These are phyloP conservation scores for Bettongia penicillata DNA, from an alignment of 2,113 vertebrate genomes.

Conservation along the genomic window DNA sequence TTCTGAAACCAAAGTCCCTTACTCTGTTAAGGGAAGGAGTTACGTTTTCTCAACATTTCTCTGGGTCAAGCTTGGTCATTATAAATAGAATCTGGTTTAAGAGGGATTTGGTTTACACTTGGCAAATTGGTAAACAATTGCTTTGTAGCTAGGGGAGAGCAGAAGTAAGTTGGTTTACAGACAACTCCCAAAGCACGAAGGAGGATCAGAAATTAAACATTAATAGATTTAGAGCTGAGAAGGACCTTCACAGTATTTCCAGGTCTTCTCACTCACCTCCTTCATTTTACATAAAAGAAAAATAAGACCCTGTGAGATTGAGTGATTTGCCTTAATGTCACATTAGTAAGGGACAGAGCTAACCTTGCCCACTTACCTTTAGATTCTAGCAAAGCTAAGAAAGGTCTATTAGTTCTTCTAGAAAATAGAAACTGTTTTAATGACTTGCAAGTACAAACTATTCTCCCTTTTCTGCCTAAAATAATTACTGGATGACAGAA, in stretches of 20 bases:
- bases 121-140: background rate
- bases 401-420: background rate
- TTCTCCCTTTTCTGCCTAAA: background rate
- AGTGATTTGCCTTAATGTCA: background rate
- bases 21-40: background rate
- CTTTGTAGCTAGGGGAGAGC: background rate
- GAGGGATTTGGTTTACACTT: background rate
- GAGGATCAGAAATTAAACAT: background rate
- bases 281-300: background rate
- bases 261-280: background rate
- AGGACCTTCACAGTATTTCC: background rate
- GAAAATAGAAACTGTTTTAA: background rate
- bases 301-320: background rate
- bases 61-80: background rate
- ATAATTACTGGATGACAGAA: background rate
- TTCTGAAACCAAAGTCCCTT: background rate
- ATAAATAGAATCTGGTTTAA: background rate
- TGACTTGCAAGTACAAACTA: background rate
- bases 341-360: background rate
- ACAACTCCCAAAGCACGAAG: background rate
- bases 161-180: background rate
- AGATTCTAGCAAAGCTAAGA: background rate
- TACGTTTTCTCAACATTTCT: background rate
- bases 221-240: background rate
- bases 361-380: background rate